Conservation (phyloP, 2,797 vertebrate genomes). For the Coregonus suidteri region DNA sequence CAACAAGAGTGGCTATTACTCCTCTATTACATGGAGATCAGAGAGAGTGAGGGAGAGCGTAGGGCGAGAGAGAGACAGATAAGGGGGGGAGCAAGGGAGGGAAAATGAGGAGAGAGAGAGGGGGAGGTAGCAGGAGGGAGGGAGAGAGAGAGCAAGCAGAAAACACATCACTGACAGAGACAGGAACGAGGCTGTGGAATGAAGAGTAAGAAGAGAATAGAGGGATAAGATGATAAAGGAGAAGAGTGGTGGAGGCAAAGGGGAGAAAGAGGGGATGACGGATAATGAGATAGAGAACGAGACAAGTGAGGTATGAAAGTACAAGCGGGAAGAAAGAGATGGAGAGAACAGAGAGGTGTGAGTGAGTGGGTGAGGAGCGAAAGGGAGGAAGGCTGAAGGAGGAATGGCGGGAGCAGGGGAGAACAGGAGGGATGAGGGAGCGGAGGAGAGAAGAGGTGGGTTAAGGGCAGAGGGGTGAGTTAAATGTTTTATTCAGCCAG, state of each 20-base stretch:
- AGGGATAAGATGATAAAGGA: not conserved
- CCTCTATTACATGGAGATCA: slow-evolving; percentile 99
- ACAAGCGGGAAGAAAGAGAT: not conserved
- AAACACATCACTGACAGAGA: not conserved
- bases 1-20: slow-evolving; percentile 99
- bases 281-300: not conserved
- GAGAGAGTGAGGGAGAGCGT: slow-evolving; percentile 98
- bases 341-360: not conserved
- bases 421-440: slow-evolving; percentile 35
- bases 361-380: not conserved
- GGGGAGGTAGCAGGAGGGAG: slow-evolving; percentile 15
- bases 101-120: slow-evolving; percentile 13
- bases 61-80: slow-evolving; percentile 81
- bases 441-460: slow-evolving; percentile 64
- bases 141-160: slow-evolving; percentile 36
- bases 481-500: slow-evolving; percentile 99
- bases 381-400: not conserved
- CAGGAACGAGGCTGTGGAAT: not conserved
- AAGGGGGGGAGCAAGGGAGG: slow-evolving; percentile 28
- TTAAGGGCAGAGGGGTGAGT: slow-evolving; percentile 79
- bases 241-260: not conserved
- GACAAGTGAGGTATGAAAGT: not conserved
- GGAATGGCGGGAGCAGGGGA: not conserved
- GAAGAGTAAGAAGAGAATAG: not conserved
- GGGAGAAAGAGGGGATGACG: not conserved